Evolutionary conservation across 2,888 invertebrate species (phyloP).

Genomic region (Hyles lineata): DNA sequence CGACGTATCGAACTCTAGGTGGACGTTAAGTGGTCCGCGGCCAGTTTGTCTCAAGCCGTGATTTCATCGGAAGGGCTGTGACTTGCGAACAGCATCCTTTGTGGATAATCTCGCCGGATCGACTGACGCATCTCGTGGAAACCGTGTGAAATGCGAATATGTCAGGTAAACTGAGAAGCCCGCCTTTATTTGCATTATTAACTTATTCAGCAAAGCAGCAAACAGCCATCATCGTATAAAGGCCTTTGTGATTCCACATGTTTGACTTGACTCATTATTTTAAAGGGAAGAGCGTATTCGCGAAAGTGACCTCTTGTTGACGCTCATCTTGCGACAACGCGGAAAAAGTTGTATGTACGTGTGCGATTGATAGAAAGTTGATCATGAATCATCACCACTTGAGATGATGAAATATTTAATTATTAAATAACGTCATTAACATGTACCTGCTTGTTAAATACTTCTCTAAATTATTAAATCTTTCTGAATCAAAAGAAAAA

Average conservation of each 20-base stretch:
- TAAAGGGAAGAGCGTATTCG: constrained; percentile 62
- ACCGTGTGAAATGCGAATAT: constrained; percentile 62
- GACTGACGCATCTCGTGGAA: constrained; percentile 50
- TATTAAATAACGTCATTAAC: neutral
- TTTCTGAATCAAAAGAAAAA: too few species aligned
- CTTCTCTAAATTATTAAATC: too few species aligned
- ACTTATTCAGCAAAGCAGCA: constrained; percentile 68
- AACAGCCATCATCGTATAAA: constrained; percentile 75
- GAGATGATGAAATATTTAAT: neutral
- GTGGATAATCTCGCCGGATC: constrained; percentile 42
- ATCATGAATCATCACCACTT: constrained; percentile 17
- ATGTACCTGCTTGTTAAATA: too few species aligned
- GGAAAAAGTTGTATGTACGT: constrained; percentile 38
- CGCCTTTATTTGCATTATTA: constrained; percentile 71
- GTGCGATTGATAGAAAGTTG: constrained; percentile 30
- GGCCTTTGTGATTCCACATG: constrained; percentile 71
- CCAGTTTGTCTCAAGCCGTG: constrained; percentile 51
- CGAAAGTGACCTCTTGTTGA: constrained; percentile 52
- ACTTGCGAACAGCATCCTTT: constrained; percentile 42
- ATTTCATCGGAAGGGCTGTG: constrained; percentile 55
- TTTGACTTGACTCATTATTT: constrained; percentile 74
- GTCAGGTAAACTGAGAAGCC: constrained; percentile 64
- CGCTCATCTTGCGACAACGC: constrained; percentile 38
- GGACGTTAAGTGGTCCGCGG: constrained; percentile 68
- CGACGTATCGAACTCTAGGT: constrained; percentile 60